A percentile compares a stretch with the other conserved stretches of the same genome.
Evolutionary conservation across 2,113 vertebrate species (phyloP).

Genomic region (Tupaia chinensis): DNA sequence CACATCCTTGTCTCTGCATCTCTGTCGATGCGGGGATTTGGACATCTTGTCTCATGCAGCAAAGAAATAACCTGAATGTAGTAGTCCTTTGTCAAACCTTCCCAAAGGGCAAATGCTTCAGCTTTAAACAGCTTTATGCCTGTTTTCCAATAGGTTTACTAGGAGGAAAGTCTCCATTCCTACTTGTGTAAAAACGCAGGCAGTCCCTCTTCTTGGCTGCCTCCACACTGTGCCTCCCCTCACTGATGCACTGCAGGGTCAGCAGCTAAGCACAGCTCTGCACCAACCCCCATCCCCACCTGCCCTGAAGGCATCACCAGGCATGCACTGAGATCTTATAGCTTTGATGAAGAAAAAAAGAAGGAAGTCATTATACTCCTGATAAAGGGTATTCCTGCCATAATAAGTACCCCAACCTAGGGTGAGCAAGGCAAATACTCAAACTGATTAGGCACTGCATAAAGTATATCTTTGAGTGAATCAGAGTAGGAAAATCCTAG

Average conservation of each 20-base stretch:
- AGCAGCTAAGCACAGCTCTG: not conserved
- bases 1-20: not conserved
- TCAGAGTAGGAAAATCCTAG: not conserved
- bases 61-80: not conserved
- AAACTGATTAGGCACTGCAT: not conserved
- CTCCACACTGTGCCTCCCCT: not conserved
- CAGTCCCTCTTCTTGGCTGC: not conserved
- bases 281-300: not conserved
- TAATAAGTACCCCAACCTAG: not conserved
- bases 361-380: not conserved
- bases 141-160: not conserved
- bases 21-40: not conserved
- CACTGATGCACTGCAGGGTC: not conserved
- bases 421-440: not conserved
- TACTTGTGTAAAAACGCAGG: not conserved
- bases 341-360: not conserved
- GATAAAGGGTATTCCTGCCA: not conserved
- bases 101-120: not conserved
- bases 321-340: not conserved
- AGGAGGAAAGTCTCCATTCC: not conserved
- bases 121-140: too few species aligned
- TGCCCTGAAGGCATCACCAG: not conserved
- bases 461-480: not conserved
- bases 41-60: not conserved
- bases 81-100: not conserved